Percentiles rank a stretch among this genome's conserved stretches.
Evolutionary conservation across 2,888 invertebrate species (phyloP).

Genomic region (Lasioglossum morio): DNA sequence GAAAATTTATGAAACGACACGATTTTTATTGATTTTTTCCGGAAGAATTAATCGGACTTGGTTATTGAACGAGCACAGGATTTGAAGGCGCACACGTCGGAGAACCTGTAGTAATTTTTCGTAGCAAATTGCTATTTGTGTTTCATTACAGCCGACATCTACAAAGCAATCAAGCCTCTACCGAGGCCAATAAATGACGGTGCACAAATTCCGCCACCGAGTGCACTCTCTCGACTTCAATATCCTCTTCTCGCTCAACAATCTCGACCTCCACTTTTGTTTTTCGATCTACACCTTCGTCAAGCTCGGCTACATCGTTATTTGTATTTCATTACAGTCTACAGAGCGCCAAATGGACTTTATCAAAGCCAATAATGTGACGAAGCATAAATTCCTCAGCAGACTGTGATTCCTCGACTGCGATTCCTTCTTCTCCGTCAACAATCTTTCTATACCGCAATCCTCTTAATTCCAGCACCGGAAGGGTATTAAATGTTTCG

Average conservation of each 20-base stretch:
- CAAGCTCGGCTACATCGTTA: background rate
- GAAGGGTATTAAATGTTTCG: background rate
- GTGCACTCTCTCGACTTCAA: background rate
- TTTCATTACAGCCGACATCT: background rate
- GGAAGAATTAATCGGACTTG: background rate
- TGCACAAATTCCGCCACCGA: background rate
- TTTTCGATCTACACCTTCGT: background rate
- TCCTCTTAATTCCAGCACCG: background rate
- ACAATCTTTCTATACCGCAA: background rate
- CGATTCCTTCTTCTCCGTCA: background rate
- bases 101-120: background rate
- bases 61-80: background rate
- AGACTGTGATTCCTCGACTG: background rate
- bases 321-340: constrained; percentile 7
- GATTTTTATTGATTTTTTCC: background rate
- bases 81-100: background rate
- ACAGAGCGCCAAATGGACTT: background rate
- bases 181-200: background rate
- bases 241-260: background rate
- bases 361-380: background rate
- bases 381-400: background rate
- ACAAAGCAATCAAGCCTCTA: background rate
- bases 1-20: no score
- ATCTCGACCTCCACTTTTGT: background rate
- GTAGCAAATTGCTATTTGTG: background rate